Conservation (phyloP, 2,113 vertebrate species). For the Trogon melanurus region DNA sequence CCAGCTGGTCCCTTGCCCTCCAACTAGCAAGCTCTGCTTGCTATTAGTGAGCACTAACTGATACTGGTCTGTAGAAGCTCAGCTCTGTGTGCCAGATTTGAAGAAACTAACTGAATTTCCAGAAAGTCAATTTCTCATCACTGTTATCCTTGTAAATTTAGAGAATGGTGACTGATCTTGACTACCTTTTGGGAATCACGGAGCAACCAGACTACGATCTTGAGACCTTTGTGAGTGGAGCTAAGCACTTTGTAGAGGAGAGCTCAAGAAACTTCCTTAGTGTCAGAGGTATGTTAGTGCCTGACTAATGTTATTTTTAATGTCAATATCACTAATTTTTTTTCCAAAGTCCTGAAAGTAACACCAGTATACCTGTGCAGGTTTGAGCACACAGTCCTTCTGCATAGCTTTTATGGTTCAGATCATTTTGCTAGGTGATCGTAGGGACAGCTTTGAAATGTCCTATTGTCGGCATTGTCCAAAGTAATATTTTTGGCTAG, state of each 20-base stretch:
- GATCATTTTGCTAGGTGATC: background rate
- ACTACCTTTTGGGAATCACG: conserved; percentile 68
- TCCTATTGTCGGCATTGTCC: background rate
- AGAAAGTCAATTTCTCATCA: background rate
- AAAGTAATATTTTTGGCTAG: background rate
- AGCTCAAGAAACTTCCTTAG: conserved; percentile 55
- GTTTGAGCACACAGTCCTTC: background rate
- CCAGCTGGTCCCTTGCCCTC: background rate
- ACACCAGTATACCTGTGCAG: background rate
- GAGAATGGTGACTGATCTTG: conserved; percentile 61
- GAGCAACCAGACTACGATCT: conserved; percentile 80
- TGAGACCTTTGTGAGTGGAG: conserved; percentile 75
- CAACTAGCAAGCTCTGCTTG: background rate
- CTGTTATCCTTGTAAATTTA: conserved; percentile 21
- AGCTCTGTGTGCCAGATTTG: background rate
- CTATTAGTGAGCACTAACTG: background rate
- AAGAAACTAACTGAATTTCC: background rate
- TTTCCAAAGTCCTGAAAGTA: background rate
- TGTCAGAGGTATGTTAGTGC: conserved; percentile 65
- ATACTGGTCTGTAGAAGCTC: background rate
- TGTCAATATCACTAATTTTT: background rate
- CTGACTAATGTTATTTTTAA: background rate
- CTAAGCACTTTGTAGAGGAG: conserved; percentile 61
- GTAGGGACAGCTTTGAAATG: background rate
- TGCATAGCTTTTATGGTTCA: background rate